Base-by-base conservation (phyloP, 2,113 vertebrate species). In the Sorex araneus region DNA sequence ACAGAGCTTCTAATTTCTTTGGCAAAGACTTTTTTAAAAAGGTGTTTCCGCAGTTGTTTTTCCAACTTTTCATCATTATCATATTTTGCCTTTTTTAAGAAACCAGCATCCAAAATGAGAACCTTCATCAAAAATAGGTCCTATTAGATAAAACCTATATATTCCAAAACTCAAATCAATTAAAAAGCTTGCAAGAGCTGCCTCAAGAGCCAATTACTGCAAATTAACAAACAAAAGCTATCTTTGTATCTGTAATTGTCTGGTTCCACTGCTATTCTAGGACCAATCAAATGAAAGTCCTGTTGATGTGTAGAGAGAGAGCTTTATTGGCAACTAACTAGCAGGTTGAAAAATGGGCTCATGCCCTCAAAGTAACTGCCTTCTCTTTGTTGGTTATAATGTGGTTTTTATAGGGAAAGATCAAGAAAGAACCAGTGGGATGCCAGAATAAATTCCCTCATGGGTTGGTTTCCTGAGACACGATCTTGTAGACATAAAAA, bases 21-120 rank as follows among this genome's bases (percentile, higher is more conserved):
- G 73, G 6, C 43, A 90, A 95, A 36, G 40, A 83, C 36, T 25
- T 84, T 94, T 94, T 80, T 50, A 75, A 87, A 96, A 94, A 95
- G 4, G 6, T 47, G 3, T 89, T 90, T 67, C 84, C 43, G 84
- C 13, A 81, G 64, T 87, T 84, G 76, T 84, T 84, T 80, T 77
- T 75, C 30, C 57, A 89, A 19, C 21, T 69, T 91, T 28, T 87
- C 28, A 30, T 83, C 25, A 45, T 82, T 77, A 7, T 64, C 82
- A 16, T 64, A 64, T 77, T 94, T 89, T 85, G 12, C 23, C 54
- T 77, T 91, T 78, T 74, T 13, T 64, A 45, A 66, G 64, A 67
- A 50, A 28, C 28, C 60, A 69, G 71, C 23, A 81, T 47, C 63
- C 63, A 19, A 28, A 86, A 11, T 84, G 40, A 92, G 70, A 63